A percentile compares a stretch with the other conserved stretches of the same genome.
phyloP scores from a whole-genome alignment of 2,797 vertebrate species.

The Morus bassanus region DNA sequence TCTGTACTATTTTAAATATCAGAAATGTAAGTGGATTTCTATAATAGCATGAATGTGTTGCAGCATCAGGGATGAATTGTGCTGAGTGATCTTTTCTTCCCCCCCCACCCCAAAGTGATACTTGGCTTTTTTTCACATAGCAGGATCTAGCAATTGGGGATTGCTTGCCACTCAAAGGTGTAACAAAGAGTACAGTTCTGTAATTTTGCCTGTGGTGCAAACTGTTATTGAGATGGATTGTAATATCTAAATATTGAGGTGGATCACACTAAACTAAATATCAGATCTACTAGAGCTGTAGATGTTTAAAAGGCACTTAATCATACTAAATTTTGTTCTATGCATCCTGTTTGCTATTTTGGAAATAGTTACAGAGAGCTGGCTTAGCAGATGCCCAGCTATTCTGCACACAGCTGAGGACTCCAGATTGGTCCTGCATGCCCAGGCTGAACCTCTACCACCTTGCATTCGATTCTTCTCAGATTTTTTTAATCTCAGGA shows the following conservation, averaged over 20 bases:
- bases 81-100: too few species aligned
- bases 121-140: rapidly evolving
- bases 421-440: not conserved
- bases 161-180: not conserved
- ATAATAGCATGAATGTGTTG: not conserved
- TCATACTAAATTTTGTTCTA: not conserved
- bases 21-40: not conserved
- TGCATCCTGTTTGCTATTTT: not conserved
- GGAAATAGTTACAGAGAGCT: not conserved
- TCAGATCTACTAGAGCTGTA: not conserved
- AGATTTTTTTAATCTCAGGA: not conserved
- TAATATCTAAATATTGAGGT: not conserved
- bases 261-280: not conserved
- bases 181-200: not conserved
- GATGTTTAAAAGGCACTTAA: not conserved
- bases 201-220: not conserved
- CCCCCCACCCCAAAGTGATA: not conserved
- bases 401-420: not conserved
- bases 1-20: not conserved
- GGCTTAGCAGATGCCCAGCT: not conserved
- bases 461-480: rapidly evolving
- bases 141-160: not conserved
- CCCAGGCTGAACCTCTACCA: not conserved
- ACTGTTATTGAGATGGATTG: not conserved
- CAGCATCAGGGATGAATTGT: not conserved